Evolutionary conservation across 1,140 invertebrate genomes (phyloP).

Genomic region (Acromyrmex charruanus): DNA sequence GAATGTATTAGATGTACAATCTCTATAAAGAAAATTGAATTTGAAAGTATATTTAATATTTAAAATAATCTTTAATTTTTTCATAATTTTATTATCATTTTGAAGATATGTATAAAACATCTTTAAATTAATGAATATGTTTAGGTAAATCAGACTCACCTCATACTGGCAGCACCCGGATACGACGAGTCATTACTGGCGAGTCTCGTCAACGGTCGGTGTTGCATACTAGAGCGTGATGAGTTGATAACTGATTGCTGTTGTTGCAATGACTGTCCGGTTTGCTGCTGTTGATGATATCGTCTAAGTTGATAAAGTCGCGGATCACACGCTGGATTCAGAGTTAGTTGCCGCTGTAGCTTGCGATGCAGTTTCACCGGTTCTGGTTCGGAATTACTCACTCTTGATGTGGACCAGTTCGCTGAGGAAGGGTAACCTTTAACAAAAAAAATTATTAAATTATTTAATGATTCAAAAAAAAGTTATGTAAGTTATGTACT

Average conservation of each 20-base stretch:
- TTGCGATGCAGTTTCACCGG: constrained; percentile 92
- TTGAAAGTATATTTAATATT: too few species aligned
- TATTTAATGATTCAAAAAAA: neutral
- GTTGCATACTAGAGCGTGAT: constrained; percentile 78
- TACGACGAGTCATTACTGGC: constrained; percentile 82
- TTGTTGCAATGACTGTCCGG: constrained; percentile 52
- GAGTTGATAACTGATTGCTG: constrained; percentile 75
- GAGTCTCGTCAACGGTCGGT: constrained; percentile 80
- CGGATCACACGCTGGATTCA: constrained; percentile 93
- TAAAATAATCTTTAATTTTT: too few species aligned
- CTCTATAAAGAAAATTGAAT: too few species aligned
- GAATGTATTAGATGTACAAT: too few species aligned
- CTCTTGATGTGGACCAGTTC: constrained; percentile 78
- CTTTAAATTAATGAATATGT: neutral
- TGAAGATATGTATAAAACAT: too few species aligned
- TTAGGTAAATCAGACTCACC: constrained; percentile 68
- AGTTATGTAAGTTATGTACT: neutral
- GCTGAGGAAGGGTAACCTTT: constrained; percentile 75
- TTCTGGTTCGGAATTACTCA: constrained; percentile 80
- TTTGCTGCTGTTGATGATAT: constrained; percentile 81
- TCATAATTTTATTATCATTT: too few species aligned
- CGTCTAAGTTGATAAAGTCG: constrained; percentile 87
- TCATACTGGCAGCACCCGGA: constrained; percentile 75
- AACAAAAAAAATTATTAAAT: constrained; percentile 14
- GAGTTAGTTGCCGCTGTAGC: constrained; percentile 92